phyloP scores from a whole-genome alignment of 2,888 invertebrate species.

The Cephonodes hylas region DNA sequence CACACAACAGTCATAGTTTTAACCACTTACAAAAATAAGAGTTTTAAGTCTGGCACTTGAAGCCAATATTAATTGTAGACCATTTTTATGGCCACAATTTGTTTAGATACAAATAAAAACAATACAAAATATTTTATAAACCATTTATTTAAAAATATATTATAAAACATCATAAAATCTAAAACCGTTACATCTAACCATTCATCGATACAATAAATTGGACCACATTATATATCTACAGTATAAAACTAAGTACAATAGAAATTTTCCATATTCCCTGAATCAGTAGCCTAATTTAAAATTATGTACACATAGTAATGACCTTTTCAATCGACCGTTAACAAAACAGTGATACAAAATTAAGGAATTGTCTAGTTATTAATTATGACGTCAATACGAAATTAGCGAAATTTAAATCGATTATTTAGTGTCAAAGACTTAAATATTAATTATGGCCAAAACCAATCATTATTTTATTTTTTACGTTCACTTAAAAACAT shows the following conservation, averaged over 20 bases:
- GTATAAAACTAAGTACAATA: conserved; percentile 54
- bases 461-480: too few species aligned
- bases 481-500: too few species aligned
- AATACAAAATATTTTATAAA: conserved; percentile 32
- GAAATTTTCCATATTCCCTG: conserved; percentile 57
- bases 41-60: too few species aligned
- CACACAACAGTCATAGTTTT: too few species aligned
- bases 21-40: too few species aligned
- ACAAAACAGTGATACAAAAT: background rate
- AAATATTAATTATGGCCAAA: too few species aligned
- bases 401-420: too few species aligned
- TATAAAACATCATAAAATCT: conserved; percentile 44
- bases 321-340: background rate
- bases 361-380: too few species aligned
- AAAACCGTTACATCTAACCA: conserved; percentile 43
- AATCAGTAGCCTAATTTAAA: conserved; percentile 32
- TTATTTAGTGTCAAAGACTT: too few species aligned
- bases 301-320: conserved; percentile 6
- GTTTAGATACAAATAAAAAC: conserved; percentile 9
- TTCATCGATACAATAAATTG: conserved; percentile 33
- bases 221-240: conserved; percentile 43
- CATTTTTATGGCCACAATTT: too few species aligned
- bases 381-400: too few species aligned
- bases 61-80: too few species aligned
- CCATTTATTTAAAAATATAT: conserved; percentile 52